A percentile compares a stretch with the other conserved stretches of the same genome.
Conservation (phyloP, 2,888 invertebrate genomes). For the Unio delphinus region DNA sequence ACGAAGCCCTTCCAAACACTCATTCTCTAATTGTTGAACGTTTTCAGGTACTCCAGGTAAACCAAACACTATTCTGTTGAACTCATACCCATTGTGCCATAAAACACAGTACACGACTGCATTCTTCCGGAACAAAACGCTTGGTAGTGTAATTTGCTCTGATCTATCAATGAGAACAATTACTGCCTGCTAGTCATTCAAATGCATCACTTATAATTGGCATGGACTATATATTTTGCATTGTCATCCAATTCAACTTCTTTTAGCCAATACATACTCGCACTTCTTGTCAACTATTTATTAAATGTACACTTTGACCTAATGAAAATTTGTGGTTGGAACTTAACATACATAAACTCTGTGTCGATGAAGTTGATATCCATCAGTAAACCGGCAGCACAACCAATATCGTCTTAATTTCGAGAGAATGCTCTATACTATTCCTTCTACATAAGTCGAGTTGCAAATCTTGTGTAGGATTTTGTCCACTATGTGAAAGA, state of each 20-base stretch:
- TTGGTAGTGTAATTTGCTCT: slow-evolving; percentile 27
- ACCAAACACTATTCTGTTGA: slow-evolving; percentile 19
- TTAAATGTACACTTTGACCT: slow-evolving; percentile 19
- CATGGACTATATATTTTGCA: slow-evolving; percentile 8
- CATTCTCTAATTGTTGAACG: slow-evolving; percentile 17
- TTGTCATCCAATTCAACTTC: slow-evolving; percentile 9
- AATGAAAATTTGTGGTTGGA: slow-evolving; percentile 13
- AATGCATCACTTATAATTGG: slow-evolving; percentile 22
- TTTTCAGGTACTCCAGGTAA: slow-evolving; percentile 13
- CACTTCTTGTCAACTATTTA: slow-evolving; percentile 10
- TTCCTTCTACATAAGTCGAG: slow-evolving; percentile 10
- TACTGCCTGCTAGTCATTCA: slow-evolving; percentile 7
- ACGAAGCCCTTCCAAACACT: slow-evolving; percentile 10
- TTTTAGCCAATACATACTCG: slow-evolving; percentile 21
- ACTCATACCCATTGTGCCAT: slow-evolving; percentile 25
- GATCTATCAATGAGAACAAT: slow-evolving; percentile 20
- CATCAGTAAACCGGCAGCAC: slow-evolving; percentile 12
- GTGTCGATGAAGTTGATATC: slow-evolving; percentile 13
- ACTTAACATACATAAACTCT: slow-evolving; percentile 13
- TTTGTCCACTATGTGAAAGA: background rate
- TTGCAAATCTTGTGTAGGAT: slow-evolving; percentile 4
- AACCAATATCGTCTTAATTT: slow-evolving; percentile 15
- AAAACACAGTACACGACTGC: slow-evolving; percentile 11
- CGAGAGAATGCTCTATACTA: slow-evolving; percentile 14
- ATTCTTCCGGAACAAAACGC: slow-evolving; percentile 11